Base-by-base conservation (phyloP, 2,113 vertebrate genomes). In the Lonchura striata region DNA sequence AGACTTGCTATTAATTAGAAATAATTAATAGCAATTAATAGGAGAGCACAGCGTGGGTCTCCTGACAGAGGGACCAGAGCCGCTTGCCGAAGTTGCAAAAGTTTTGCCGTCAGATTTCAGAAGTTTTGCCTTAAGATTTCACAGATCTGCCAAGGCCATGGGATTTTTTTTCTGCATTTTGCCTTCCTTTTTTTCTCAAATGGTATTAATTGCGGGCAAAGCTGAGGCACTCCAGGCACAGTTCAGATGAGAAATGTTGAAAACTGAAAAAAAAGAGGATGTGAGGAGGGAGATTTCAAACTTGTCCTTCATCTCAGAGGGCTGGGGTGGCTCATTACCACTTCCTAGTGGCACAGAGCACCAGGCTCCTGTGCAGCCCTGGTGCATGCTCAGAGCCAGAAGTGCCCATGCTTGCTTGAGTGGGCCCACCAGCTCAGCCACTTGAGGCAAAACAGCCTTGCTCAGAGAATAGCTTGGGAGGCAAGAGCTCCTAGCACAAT, bases 341-440 rank as follows among this genome's bases (percentile, higher is more conserved):
- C 71, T 93, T 92, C 33, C 63, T 80, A 7, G 71, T 78, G 82
- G 94, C 68, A 77, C 27, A 50, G 50, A 92, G 59, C 59, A 50
- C n/a, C 59, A 72, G 37, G 59, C 23, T 64, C 65, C 47, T 2
- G 11, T 4, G 12, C 82, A 61, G 72, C 70, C 37, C 56, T 2
- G 2, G 14, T 74, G 61, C 0, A 1, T 60, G 57, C 70, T 52
- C 11, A 2, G 41, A 86, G 84, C 35, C 80, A 88, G 53, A 56
- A 80, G 33, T 28, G 16, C 23, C 50, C 50, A 6, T 11, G 56
- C 27, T 71, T 3, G 4, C 27, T 71, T 3, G 4, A 82, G 80
- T 1, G 4, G 52, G 39, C 50, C 86, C 37, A 7, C 66, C 71
- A 78, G 87, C 68, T 83, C 86, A 64, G 86, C 30, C 3, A 0